Conservation (phyloP, 2,113 vertebrate genomes). For the Proteles cristata region DNA sequence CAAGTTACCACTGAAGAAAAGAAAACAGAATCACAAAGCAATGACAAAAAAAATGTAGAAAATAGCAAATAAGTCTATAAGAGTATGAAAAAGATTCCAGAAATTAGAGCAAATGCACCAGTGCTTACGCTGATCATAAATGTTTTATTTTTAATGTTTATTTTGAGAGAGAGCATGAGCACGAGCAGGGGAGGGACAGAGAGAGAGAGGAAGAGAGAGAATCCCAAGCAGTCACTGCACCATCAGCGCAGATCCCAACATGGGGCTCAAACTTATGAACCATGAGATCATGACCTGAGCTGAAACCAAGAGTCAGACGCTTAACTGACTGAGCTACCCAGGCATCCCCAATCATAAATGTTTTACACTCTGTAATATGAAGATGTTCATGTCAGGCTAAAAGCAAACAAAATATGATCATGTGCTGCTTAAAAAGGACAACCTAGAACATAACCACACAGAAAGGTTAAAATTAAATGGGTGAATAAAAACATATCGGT, state of each 20-base stretch:
- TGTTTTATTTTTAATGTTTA: neutral
- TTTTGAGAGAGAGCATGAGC: no score
- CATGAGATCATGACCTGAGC: no score
- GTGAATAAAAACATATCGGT: neutral
- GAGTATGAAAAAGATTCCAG: neutral
- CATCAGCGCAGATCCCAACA: no score
- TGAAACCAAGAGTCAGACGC: no score
- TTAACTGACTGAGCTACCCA: no score
- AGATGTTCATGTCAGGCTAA: neutral
- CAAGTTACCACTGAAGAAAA: neutral
- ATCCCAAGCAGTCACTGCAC: no score
- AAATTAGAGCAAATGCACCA: neutral
- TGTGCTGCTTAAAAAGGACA: conserved; percentile 1
- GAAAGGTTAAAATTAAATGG: conserved; percentile 29
- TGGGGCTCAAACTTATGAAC: no score
- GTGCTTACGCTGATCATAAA: neutral
- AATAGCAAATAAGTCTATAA: conserved; percentile 34
- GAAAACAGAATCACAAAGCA: neutral
- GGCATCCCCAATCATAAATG: neutral
- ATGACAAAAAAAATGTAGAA: neutral
- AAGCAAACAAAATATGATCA: neutral
- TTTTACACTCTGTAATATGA: neutral
- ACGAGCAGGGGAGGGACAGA: no score
- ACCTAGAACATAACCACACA: conserved; percentile 3
- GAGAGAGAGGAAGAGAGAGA: no score